Base-by-base conservation (phyloP, 2,797 vertebrate genomes). In the Semaprochilodus insignis region DNA sequence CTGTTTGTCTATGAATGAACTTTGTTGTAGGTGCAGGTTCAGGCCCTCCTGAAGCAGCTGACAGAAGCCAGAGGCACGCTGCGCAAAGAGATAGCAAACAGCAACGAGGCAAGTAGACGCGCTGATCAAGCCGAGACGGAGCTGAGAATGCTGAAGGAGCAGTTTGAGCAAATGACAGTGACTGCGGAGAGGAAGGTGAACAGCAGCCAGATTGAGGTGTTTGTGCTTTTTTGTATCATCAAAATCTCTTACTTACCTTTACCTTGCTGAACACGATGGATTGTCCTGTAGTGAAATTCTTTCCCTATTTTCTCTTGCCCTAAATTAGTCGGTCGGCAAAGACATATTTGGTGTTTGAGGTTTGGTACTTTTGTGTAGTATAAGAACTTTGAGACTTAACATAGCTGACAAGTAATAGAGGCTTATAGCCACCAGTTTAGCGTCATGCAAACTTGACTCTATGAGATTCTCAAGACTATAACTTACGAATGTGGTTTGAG, bases 161-260 rank as follows among this genome's bases (percentile, higher is more conserved):
- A 90, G 66, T 81, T 93, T 85, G 78, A 86, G 8, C 48, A 14
- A 0, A 11, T 75, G 3, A 6, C 13, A 10, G 0, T 0, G 0
- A 1, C 1, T 0, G n/a, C 0, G 0, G 62, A 88, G 0, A 1
- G 36, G 0, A 34, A 80, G 1, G 60, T 44, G 25, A 81, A 27
- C 8, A 74, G 4, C 6, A 8, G 13, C 70, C 91, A 93, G 86
- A 44, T 13, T 3, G 86, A 93, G 92, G 95, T 94, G 52, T 63
- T 71, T 17, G 10, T 34, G 23, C 6, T 0, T 73, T 2, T 5
- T 81, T 36, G 75, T 72, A 23, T 57, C 11, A 71, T 44, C 25
- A 66, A 27, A 74, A 65, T 2, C 10, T 34, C 27, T 31, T 15
- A 1, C 4, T 63, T 27, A 31, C 59, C n/a, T 60, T 60, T 60